Percentiles rank a stretch among this genome's conserved stretches.
phyloP scores from a whole-genome alignment of 2,797 vertebrate species.

The Scarus forsteni region DNA sequence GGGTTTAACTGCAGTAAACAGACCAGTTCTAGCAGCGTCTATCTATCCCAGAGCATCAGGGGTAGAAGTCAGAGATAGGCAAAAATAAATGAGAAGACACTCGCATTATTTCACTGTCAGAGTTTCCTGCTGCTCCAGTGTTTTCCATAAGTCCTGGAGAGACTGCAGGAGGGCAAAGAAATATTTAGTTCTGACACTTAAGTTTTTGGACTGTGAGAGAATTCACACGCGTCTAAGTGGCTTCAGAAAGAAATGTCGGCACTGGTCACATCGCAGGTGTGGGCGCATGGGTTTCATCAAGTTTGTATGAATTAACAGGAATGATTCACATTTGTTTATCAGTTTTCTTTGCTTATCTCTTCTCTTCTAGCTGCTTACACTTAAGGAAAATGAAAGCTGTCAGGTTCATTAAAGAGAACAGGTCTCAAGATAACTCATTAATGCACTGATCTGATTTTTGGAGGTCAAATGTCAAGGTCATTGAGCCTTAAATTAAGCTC shows the following conservation, averaged over 20 bases:
- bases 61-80: constrained; percentile 45
- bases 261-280: background rate
- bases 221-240: constrained; percentile 1
- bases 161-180: constrained; percentile 14
- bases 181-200: constrained; percentile 6
- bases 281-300: too few species aligned
- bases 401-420: too few species aligned
- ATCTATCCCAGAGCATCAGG: constrained; percentile 36
- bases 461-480: too few species aligned
- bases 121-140: constrained; percentile 27
- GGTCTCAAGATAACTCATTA: too few species aligned
- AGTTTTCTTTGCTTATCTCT: too few species aligned
- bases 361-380: too few species aligned
- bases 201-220: constrained; percentile 1
- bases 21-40: constrained; percentile 32
- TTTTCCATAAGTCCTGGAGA: constrained; percentile 42
- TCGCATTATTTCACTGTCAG: constrained; percentile 34
- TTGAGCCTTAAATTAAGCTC: too few species aligned
- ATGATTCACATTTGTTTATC: too few species aligned
- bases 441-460: too few species aligned
- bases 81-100: constrained; percentile 45
- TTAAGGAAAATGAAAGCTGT: too few species aligned
- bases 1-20: constrained; percentile 50
- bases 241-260: background rate
- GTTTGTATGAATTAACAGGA: too few species aligned